A percentile compares a stretch with the other conserved stretches of the same genome.
Conservation (phyloP, 2,797 vertebrate species). For the Rallus crepitans region DNA sequence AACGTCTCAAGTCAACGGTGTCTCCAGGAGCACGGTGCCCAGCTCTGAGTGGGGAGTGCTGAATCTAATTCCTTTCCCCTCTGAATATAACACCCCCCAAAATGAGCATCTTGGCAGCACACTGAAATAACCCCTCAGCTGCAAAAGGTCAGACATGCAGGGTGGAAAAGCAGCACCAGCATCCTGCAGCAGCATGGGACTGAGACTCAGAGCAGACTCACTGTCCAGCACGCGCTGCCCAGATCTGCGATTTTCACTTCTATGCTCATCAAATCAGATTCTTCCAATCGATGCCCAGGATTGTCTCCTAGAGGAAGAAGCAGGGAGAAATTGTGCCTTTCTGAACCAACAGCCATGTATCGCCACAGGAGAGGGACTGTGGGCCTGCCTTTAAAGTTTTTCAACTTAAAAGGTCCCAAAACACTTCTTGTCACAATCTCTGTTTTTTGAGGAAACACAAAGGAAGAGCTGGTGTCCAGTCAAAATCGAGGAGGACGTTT, state of each 20-base stretch:
- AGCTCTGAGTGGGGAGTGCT: neutral
- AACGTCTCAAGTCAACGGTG: fast-evolving
- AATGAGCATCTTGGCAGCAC: neutral
- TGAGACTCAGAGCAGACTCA: conserved; percentile 63
- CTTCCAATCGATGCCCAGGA: conserved; percentile 34
- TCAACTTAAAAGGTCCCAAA: neutral
- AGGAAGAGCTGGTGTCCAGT: neutral
- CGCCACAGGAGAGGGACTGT: neutral
- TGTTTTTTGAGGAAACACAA: neutral
- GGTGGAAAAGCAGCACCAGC: neutral
- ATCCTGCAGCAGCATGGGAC: fast-evolving
- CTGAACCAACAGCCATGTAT: neutral
- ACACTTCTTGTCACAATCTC: neutral
- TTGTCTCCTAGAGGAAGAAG: conserved; percentile 20
- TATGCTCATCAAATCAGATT: conserved; percentile 75
- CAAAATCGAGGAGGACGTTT: neutral
- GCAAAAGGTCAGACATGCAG: neutral
- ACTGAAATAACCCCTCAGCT: neutral
- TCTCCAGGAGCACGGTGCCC: neutral
- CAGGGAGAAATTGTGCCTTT: neutral
- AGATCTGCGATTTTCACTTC: conserved; percentile 90
- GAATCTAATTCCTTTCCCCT: neutral
- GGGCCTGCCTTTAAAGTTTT: neutral
- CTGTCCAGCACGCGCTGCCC: conserved; percentile 91
- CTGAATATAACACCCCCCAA: neutral